Conservation (phyloP, 2,888 invertebrate species). For the Cephus pygmeus region DNA sequence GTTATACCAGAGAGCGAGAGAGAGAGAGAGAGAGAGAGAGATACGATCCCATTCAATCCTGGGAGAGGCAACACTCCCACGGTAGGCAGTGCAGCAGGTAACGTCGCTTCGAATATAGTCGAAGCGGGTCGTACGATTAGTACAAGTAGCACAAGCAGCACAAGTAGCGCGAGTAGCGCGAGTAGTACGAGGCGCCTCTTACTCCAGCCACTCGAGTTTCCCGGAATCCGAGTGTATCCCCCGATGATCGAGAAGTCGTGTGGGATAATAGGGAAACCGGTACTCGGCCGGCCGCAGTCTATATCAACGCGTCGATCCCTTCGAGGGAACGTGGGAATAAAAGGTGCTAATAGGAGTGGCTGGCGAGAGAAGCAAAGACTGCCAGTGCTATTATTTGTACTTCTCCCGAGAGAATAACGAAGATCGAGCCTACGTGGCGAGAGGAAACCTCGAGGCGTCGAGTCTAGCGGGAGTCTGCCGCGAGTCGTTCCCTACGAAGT, state of each 20-base stretch:
- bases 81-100: background rate
- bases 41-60: conserved; percentile 23
- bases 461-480: background rate
- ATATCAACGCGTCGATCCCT: background rate
- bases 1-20: background rate
- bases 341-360: background rate
- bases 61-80: background rate
- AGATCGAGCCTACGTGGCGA: background rate
- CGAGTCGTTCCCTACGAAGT: background rate
- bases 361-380: background rate
- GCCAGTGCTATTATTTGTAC: background rate
- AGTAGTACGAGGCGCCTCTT: background rate
- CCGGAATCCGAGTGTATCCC: conserved; percentile 3
- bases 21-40: conserved; percentile 17
- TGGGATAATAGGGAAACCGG: conserved; percentile 4
- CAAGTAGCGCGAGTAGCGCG: background rate
- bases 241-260: conserved; percentile 12
- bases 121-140: background rate
- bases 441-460: background rate
- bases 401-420: background rate
- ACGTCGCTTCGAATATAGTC: background rate
- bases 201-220: background rate
- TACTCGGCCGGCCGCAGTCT: background rate
- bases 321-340: background rate
- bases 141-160: too few species aligned